These are phyloP conservation scores for Motacilla alba DNA, from an alignment of 2,113 vertebrate species.

Conservation along the genomic window DNA sequence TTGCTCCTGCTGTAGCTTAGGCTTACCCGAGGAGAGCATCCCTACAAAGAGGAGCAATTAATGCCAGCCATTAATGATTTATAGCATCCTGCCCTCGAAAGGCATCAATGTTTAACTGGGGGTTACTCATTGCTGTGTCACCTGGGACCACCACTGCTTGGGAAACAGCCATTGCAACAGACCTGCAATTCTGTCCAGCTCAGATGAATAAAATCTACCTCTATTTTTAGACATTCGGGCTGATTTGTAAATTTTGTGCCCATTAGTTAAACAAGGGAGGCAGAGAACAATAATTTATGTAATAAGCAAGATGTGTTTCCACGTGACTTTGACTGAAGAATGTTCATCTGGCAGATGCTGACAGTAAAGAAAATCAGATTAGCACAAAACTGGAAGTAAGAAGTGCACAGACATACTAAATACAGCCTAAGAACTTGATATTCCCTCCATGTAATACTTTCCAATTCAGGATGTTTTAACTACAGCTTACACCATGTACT, in stretches of 20 bases:
- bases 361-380: slow-evolving; percentile 34
- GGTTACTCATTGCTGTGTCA: background rate
- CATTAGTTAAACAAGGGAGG: background rate
- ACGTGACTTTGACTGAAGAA: background rate
- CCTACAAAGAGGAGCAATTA: background rate
- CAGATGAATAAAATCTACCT: background rate
- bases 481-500: background rate
- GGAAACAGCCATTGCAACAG: background rate
- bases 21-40: background rate
- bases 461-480: slow-evolving; percentile 38
- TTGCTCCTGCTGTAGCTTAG: background rate
- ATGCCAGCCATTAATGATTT: background rate
- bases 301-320: background rate
- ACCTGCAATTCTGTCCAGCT: background rate
- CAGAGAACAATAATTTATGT: background rate
- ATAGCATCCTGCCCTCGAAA: background rate
- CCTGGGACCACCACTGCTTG: background rate
- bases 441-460: slow-evolving; percentile 4
- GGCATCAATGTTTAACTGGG: background rate
- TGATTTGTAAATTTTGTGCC: background rate
- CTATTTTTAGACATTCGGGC: background rate
- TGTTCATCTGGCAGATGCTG: background rate
- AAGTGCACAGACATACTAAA: slow-evolving; percentile 12
- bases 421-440: slow-evolving; percentile 33
- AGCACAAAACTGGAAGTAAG: slow-evolving; percentile 21